Conservation (phyloP, 2,888 invertebrate species). For the Oxyteleia sp. region DNA sequence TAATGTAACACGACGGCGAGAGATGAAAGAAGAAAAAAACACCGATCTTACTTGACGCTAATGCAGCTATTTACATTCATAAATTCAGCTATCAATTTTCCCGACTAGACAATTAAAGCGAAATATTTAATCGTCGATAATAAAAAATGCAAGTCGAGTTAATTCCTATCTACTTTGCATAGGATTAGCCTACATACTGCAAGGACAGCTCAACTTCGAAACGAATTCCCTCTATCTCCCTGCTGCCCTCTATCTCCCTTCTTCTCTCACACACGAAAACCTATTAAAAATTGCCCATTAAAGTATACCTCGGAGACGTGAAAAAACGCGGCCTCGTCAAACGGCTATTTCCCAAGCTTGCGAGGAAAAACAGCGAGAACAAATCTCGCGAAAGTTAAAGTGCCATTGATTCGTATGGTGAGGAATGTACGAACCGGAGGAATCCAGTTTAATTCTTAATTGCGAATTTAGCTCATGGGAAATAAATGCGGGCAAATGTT, state of each 20-base stretch:
- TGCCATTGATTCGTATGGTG: slow-evolving; percentile 24
- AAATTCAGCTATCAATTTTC: slow-evolving; percentile 45
- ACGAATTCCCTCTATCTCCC: slow-evolving; percentile 17
- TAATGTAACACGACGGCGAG: neutral
- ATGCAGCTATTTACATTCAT: slow-evolving; percentile 39
- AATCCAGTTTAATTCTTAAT: slow-evolving; percentile 14
- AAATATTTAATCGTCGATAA: slow-evolving; percentile 47
- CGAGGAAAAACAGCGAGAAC: slow-evolving; percentile 16
- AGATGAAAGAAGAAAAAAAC: too few relatives aligned
- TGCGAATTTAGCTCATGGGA: slow-evolving; percentile 75
- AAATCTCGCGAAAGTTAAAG: slow-evolving; percentile 40
- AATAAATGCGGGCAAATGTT: slow-evolving; percentile 76
- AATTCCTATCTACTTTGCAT: slow-evolving; percentile 51
- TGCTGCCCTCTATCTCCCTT: slow-evolving; percentile 15
- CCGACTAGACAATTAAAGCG: slow-evolving; percentile 34
- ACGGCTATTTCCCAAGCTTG: slow-evolving; percentile 21
- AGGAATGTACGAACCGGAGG: neutral
- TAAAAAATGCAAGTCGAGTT: slow-evolving; percentile 40
- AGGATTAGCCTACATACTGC: slow-evolving; percentile 47
- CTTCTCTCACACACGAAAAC: slow-evolving; percentile 31
- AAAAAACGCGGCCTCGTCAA: slow-evolving; percentile 26
- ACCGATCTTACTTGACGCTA: slow-evolving; percentile 7
- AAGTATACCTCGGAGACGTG: slow-evolving; percentile 29
- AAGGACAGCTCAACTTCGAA: slow-evolving; percentile 32
- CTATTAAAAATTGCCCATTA: slow-evolving; percentile 48